Conservation (phyloP, 2,888 invertebrate genomes). For the Hypomecis atomaria region DNA sequence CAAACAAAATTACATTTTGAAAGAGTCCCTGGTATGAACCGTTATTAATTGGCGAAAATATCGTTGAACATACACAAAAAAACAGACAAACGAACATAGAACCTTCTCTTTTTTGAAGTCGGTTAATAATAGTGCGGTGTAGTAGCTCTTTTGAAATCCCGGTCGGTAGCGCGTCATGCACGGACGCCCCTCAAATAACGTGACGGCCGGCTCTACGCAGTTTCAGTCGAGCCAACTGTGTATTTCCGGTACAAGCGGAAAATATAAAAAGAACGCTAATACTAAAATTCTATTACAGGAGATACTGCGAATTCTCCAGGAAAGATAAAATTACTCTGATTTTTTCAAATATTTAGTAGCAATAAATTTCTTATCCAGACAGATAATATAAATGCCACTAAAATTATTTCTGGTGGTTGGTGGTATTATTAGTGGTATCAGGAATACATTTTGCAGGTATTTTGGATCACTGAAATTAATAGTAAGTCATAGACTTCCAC, state of each 20-base stretch:
- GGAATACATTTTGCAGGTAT: too few relatives aligned
- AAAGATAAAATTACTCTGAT: neutral
- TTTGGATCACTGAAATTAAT: too few relatives aligned
- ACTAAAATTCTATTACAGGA: slow-evolving; percentile 6
- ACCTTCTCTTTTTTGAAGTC: neutral
- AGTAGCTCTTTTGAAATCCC: slow-evolving; percentile 11
- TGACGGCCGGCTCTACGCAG: slow-evolving; percentile 35
- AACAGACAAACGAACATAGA: too few relatives aligned
- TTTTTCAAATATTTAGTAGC: neutral
- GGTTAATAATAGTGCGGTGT: neutral
- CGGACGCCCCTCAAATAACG: slow-evolving; percentile 49
- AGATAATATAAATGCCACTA: too few relatives aligned
- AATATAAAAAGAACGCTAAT: slow-evolving; percentile 28
- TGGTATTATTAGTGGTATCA: too few relatives aligned
- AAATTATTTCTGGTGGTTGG: too few relatives aligned
- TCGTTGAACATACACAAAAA: too few relatives aligned
- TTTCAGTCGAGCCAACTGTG: slow-evolving; percentile 48
- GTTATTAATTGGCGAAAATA: too few relatives aligned
- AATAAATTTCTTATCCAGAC: too few relatives aligned
- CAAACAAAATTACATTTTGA: too few relatives aligned
- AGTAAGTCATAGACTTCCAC: too few relatives aligned
- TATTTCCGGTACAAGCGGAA: slow-evolving; percentile 44
- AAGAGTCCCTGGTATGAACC: too few relatives aligned
- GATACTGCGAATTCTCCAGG: neutral
- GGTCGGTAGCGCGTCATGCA: slow-evolving; percentile 36